Base-by-base conservation (phyloP, 23 tunicate genomes). In the Halocynthia roretzi region DNA sequence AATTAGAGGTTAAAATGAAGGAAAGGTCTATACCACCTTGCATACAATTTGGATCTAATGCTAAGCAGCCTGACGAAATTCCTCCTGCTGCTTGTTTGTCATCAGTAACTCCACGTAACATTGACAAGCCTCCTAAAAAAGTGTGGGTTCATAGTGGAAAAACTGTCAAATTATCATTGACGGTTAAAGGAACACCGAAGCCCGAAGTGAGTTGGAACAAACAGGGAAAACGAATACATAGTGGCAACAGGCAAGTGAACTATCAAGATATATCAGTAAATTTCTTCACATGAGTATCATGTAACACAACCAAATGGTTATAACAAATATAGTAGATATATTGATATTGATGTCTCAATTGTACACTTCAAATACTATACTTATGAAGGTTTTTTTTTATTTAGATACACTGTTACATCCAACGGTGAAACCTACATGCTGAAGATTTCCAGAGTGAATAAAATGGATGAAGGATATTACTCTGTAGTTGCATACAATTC, bases 401-500 rank as follows among this genome's bases (percentile, higher is more conserved):
- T 0, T 53, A 80, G 83, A 55, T 80, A 51, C 31, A 54, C 62
- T 23, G 63, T 80, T 20, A 12, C 53, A 19, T 49, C 67, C 53
- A 55, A 8, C 12, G 52, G 52, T 12, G 81, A 83, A 10, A 50
- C 52, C 7, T 55, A 83, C 61, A 79, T 73, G 51, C 66, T 83
- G 6, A 57, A 44, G 57, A 83, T 83, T 18, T 51, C 80, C 56
- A 62, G 81, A 48, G 87, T 83, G 50, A 40, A 51, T 14, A 76
- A 63, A 68, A 61, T 6, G 1, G 87, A 83, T 56, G 76, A 64
- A 51, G 87, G 87, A 54, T 68, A 69, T 61, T 76, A 76, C 70
- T 83, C 81, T 8, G 71, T 83, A 52, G 40, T 83, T 7, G 87
- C 87, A 22, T 73, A 56, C 58, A 83, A 83, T 56, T 71, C 81